Percentiles rank a stretch among this genome's conserved stretches.
Evolutionary conservation across 2,888 invertebrate species (phyloP).

Genomic region (Drosophila subsilvestris): DNA sequence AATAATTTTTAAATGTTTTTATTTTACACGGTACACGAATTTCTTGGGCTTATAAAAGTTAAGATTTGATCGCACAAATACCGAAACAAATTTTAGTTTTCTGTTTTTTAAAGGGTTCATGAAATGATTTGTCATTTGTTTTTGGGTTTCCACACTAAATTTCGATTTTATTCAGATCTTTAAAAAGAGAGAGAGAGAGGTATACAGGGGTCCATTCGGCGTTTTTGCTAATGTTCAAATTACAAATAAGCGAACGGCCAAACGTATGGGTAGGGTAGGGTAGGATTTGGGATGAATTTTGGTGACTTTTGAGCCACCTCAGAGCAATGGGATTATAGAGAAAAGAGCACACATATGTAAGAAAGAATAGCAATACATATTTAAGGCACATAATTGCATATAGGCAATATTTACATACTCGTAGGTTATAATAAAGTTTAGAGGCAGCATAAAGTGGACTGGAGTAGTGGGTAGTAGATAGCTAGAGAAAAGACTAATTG

Average conservation of each 20-base stretch:
- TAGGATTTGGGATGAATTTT: not conserved
- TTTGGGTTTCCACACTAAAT: too few species aligned
- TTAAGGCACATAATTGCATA: not conserved
- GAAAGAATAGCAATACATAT: not conserved
- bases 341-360: not conserved
- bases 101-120: too few species aligned
- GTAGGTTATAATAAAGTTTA: not conserved
- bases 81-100: too few species aligned
- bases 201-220: too few species aligned
- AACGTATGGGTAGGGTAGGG: too few species aligned
- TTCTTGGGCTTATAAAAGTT: too few species aligned
- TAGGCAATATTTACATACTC: not conserved
- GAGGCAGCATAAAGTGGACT: slow-evolving; percentile 2
- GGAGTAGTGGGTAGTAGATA: slow-evolving; percentile 4
- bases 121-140: too few species aligned
- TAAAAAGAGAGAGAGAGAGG: too few species aligned
- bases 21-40: too few species aligned
- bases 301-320: not conserved
- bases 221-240: not conserved
- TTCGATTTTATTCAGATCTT: too few species aligned
- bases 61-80: too few species aligned
- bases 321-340: not conserved
- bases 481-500: slow-evolving; percentile 25
- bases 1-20: too few species aligned
- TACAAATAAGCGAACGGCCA: not conserved